Conservation (phyloP, 2,888 invertebrate genomes). For the Xanthia togata region DNA sequence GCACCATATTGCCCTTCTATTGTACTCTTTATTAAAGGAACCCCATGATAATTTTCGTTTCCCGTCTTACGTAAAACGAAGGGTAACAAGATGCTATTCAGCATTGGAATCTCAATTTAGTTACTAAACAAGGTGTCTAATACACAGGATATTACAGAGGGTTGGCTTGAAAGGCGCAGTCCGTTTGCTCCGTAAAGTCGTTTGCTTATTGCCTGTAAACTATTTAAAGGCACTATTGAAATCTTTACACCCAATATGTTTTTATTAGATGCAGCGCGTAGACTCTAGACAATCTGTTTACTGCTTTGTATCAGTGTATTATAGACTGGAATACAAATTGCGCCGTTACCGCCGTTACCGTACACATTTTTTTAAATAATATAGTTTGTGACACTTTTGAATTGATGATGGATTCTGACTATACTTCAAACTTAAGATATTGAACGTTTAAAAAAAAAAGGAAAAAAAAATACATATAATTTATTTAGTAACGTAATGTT, state of each 20-base stretch:
- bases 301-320: constrained; percentile 4
- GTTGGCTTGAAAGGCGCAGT: constrained; percentile 37
- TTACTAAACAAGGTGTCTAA: constrained; percentile 66
- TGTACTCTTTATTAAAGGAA: constrained; percentile 74
- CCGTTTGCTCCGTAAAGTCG: constrained; percentile 22
- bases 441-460: no score
- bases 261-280: constrained; percentile 44
- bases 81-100: constrained; percentile 68
- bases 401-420: neutral
- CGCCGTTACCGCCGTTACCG: constrained; percentile 7
- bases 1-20: constrained; percentile 75
- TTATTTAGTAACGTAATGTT: neutral
- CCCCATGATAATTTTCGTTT: constrained; percentile 73
- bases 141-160: constrained; percentile 51
- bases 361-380: constrained; percentile 16
- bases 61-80: constrained; percentile 68
- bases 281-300: constrained; percentile 21
- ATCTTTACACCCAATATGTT: constrained; percentile 52
- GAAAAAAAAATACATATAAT: no score
- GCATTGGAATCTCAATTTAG: constrained; percentile 65
- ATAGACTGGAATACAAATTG: constrained; percentile 30
- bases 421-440: neutral
- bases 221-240: constrained; percentile 51
- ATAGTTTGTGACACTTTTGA: neutral
- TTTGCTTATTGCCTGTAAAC: constrained; percentile 49